Percentiles rank a stretch among this genome's conserved stretches.
phyloP scores from a whole-genome alignment of 2,113 vertebrate genomes.

The Probosciger aterrimus region DNA sequence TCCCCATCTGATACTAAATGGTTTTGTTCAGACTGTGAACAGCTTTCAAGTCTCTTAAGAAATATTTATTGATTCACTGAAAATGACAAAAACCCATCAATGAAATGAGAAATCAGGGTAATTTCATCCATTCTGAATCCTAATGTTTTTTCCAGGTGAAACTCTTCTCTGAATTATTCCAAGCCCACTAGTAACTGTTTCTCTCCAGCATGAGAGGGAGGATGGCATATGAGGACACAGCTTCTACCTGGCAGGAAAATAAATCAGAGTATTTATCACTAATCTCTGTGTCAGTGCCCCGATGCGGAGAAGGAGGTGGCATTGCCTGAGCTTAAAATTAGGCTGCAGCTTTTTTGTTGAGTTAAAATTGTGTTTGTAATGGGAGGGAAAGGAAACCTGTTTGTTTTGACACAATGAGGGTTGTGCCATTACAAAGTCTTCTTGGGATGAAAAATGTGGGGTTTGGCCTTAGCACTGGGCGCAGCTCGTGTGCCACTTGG shows the following conservation, averaged over 20 bases:
- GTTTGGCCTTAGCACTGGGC: background rate
- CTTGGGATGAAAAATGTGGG: background rate
- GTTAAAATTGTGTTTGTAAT: background rate
- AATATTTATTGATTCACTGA: background rate
- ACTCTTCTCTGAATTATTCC: background rate
- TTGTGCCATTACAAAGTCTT: background rate
- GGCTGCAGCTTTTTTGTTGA: background rate
- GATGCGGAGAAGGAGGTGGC: background rate
- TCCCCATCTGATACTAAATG: background rate
- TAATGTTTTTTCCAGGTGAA: background rate
- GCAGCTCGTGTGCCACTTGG: background rate
- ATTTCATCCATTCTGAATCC: background rate
- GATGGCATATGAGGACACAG: background rate
- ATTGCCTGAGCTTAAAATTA: accelerated
- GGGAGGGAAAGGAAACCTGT: background rate
- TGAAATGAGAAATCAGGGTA: background rate
- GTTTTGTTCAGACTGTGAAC: background rate
- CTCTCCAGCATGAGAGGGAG: background rate
- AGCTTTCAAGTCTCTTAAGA: background rate
- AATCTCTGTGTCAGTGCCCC: background rate
- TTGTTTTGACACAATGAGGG: background rate
- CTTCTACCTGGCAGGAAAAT: background rate
- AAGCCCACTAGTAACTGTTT: background rate
- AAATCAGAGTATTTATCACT: background rate
- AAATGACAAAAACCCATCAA: background rate